Percentiles rank a stretch among this genome's conserved stretches.
phyloP scores from a whole-genome alignment of 1,140 invertebrate genomes.

The Drosophila ohnishii region DNA sequence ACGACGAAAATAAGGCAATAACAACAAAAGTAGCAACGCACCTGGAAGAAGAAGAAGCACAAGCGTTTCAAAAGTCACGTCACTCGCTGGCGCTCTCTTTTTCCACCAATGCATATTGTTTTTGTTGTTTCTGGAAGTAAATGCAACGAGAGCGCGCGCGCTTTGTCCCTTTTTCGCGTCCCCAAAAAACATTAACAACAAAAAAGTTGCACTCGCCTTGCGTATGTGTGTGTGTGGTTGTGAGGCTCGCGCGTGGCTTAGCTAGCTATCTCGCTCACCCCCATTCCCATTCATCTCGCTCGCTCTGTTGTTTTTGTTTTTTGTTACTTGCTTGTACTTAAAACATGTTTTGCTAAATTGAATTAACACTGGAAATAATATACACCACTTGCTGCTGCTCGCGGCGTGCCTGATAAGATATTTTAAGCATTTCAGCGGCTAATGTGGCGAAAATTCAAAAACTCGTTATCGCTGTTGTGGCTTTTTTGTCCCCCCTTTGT shows the following conservation, averaged over 20 bases:
- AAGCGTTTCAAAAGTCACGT: slow-evolving; percentile 60
- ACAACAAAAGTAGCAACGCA: slow-evolving; percentile 35
- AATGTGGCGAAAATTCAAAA: slow-evolving; percentile 22
- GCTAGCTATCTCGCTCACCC: slow-evolving; percentile 18
- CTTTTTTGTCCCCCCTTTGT: neutral
- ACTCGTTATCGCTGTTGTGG: slow-evolving; percentile 11
- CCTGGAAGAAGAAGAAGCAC: slow-evolving; percentile 46
- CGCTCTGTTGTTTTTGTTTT: slow-evolving; percentile 14
- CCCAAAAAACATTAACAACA: slow-evolving; percentile 25
- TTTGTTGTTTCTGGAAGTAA: slow-evolving; percentile 30
- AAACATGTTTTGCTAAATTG: slow-evolving; percentile 47
- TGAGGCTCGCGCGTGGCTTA: slow-evolving; percentile 42
- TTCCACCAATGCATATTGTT: slow-evolving; percentile 26
- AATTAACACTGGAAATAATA: slow-evolving; percentile 31
- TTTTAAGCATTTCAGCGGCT: slow-evolving; percentile 19
- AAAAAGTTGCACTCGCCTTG: slow-evolving; percentile 31
- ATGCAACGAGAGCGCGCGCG: slow-evolving; percentile 58
- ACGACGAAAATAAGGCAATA: slow-evolving; percentile 31
- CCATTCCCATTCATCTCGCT: slow-evolving; percentile 15
- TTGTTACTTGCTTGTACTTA: slow-evolving; percentile 8
- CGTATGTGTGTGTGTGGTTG: slow-evolving; percentile 17
- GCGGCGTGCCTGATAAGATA: slow-evolving; percentile 44
- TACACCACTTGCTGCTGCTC: slow-evolving; percentile 24
- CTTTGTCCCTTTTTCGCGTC: slow-evolving; percentile 28
- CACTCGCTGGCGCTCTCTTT: slow-evolving; percentile 48